Percentiles rank a stretch among this genome's conserved stretches.
These are phyloP conservation scores for Tragelaphus scriptus DNA, from an alignment of 2,113 vertebrate species.

Conservation along the genomic window DNA sequence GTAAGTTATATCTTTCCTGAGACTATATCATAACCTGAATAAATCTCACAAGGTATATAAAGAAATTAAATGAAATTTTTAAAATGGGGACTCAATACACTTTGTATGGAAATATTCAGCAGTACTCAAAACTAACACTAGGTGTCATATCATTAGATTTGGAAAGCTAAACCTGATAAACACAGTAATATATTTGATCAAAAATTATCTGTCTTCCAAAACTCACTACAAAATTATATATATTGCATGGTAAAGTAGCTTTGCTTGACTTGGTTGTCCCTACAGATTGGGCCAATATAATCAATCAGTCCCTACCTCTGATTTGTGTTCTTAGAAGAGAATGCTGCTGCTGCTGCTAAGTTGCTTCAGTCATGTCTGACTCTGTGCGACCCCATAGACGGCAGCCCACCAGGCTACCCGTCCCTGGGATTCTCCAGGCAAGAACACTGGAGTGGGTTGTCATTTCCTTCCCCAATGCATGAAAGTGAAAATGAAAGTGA, in stretches of 20 bases:
- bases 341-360: too few species aligned
- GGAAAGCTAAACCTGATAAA: not conserved
- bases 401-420: too few species aligned
- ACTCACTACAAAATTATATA: not conserved
- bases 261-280: not conserved
- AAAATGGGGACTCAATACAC: not conserved
- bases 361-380: too few species aligned
- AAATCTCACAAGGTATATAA: not conserved
- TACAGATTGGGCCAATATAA: not conserved
- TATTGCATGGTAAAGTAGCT: not conserved
- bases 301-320: not conserved
- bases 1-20: not conserved
- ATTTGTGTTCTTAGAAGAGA: not conserved
- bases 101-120: not conserved
- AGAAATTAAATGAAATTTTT: not conserved
- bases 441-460: too few species aligned
- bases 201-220: not conserved
- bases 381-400: too few species aligned
- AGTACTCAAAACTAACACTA: constrained; percentile 63
- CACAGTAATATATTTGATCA: not conserved
- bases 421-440: too few species aligned
- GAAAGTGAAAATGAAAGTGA: too few species aligned
- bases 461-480: too few species aligned
- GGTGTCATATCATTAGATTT: not conserved
- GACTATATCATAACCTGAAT: not conserved